phyloP scores from a whole-genome alignment of 2,113 vertebrate species.

The Seriola dumerili region DNA sequence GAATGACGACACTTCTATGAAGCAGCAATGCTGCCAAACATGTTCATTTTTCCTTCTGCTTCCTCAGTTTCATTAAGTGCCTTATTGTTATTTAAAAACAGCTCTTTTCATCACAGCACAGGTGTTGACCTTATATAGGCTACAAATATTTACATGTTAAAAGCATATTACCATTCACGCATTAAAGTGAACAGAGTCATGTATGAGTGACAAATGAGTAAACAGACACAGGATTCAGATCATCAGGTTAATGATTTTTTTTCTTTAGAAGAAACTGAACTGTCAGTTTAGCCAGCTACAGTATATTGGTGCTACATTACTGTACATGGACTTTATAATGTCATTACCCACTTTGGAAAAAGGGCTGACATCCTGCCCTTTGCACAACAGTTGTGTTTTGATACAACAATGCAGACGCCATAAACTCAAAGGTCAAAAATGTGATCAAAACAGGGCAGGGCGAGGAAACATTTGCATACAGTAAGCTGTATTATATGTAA shows the following conservation, averaged over 20 bases:
- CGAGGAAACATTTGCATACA: constrained; percentile 1
- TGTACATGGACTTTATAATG: constrained; percentile 8
- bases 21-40: not conserved
- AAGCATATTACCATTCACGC: constrained; percentile 28
- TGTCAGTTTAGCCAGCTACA: constrained; percentile 25
- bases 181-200: constrained; percentile 24
- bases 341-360: constrained; percentile 25
- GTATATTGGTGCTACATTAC: constrained; percentile 37
- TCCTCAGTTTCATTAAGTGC: constrained; percentile 49
- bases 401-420: constrained; percentile 4
- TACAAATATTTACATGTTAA: constrained; percentile 42
- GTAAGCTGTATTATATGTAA: constrained; percentile 10
- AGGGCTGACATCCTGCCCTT: constrained; percentile 11
- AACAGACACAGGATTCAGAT: constrained; percentile 16
- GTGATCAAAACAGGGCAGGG: constrained; percentile 21
- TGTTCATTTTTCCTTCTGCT: constrained; percentile 25
- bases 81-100: constrained; percentile 23
- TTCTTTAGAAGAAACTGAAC: not conserved
- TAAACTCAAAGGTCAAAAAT: constrained; percentile 37
- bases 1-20: constrained; percentile 22
- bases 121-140: not conserved
- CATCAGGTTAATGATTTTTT: constrained; percentile 23
- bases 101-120: not conserved
- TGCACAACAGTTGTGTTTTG: constrained; percentile 3
- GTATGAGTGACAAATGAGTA: not conserved